Conservation (phyloP, 1,140 invertebrate genomes). For the Bombus haemorrhoidalis region DNA sequence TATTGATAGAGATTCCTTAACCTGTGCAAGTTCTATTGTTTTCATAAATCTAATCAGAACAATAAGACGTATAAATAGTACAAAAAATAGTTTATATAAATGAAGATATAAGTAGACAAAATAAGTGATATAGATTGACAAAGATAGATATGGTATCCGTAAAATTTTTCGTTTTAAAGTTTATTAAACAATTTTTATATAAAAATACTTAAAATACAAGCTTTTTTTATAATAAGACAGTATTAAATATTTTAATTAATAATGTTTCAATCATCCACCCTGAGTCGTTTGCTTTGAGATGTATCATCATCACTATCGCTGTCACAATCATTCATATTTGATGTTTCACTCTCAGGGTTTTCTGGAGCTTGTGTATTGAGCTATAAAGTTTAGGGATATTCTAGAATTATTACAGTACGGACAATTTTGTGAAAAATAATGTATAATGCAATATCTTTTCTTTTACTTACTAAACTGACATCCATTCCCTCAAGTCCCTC, state of each 20-base stretch:
- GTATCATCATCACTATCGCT: background rate
- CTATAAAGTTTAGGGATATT: background rate
- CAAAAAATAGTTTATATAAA: background rate
- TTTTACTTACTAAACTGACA: conserved; percentile 70
- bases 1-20: background rate
- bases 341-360: background rate
- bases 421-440: background rate
- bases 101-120: conserved; percentile 2
- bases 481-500: conserved; percentile 81
- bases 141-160: background rate
- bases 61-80: background rate
- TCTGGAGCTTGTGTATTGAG: background rate
- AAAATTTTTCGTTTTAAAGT: background rate
- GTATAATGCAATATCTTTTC: background rate
- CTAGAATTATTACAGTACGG: background rate
- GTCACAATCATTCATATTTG: background rate
- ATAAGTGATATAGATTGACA: background rate
- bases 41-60: background rate
- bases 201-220: background rate
- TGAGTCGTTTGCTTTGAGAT: background rate
- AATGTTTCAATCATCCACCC: conserved; percentile 3
- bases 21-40: background rate
- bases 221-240: background rate
- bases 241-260: background rate
- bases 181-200: background rate